These are phyloP conservation scores for Hypotaenidia philippensis DNA, from an alignment of 2,797 vertebrate genomes.

Conservation along the genomic window DNA sequence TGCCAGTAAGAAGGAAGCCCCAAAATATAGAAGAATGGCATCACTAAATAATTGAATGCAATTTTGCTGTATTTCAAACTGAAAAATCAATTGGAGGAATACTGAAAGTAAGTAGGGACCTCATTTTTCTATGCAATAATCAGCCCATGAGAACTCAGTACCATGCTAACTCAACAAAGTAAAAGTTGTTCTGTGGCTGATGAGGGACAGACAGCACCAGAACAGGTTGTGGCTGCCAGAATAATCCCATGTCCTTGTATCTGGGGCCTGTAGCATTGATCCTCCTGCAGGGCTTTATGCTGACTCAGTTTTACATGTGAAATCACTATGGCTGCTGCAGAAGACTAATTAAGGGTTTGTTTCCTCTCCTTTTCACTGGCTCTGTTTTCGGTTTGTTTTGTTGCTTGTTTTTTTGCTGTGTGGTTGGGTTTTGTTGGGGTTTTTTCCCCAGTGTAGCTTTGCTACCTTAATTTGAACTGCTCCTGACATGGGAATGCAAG, in stretches of 20 bases:
- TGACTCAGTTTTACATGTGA: neutral
- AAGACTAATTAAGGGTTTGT: neutral
- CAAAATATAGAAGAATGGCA: neutral
- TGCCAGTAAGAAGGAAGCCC: neutral
- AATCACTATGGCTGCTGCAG: neutral
- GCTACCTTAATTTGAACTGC: neutral
- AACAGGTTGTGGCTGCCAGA: neutral
- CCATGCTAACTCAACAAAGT: neutral
- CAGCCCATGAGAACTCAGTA: neutral
- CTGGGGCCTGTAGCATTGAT: neutral
- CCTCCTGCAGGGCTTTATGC: neutral
- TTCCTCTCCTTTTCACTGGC: neutral
- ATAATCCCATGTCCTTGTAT: neutral
- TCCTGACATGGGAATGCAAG: neutral
- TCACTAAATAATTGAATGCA: neutral
- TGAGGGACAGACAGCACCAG: neutral
- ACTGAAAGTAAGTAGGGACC: neutral
- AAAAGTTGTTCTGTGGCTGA: neutral
- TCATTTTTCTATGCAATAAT: neutral
- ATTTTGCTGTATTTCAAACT: neutral
- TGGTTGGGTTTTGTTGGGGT: neutral
- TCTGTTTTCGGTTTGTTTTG: neutral
- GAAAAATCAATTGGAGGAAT: neutral
- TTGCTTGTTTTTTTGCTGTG: neutral
- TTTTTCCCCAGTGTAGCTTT: fast-evolving